A percentile compares a stretch with the other conserved stretches of the same genome.
These are phyloP conservation scores for Corythoichthys haematopterus DNA, from an alignment of 2,113 vertebrate species.

Conservation along the genomic window DNA sequence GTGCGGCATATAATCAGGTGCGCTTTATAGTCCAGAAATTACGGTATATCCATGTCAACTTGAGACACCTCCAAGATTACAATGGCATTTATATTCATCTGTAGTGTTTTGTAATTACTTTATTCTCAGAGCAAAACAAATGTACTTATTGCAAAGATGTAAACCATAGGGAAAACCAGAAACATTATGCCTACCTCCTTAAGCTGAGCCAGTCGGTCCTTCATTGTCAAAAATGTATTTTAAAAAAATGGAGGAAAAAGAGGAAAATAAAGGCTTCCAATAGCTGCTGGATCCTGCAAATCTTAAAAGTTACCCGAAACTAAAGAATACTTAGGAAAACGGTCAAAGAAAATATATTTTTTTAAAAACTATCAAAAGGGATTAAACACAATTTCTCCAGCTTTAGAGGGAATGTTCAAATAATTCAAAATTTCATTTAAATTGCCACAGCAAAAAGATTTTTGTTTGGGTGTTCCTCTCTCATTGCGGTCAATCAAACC, in stretches of 20 bases:
- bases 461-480: constrained; percentile 11
- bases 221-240: constrained; percentile 72
- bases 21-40: not conserved
- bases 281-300: not conserved
- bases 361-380: not conserved
- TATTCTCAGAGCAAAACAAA: not conserved
- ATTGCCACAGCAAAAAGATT: not conserved
- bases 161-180: not conserved
- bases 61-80: not conserved
- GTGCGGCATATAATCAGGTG: no score
- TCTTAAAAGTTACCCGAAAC: not conserved
- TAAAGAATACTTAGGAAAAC: not conserved
- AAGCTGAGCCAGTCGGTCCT: constrained; percentile 90
- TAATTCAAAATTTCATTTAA: not conserved
- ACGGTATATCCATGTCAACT: not conserved
- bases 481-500: constrained; percentile 34
- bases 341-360: not conserved
- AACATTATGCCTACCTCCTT: constrained; percentile 78
- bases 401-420: not conserved
- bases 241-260: not conserved
- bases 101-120: not conserved
- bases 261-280: not conserved
- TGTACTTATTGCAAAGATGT: not conserved
- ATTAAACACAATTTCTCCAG: not conserved
- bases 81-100: not conserved